phyloP scores from a whole-genome alignment of 37 sponge, comb jelly and placozoan species.

The Chondrosia reniformis region DNA sequence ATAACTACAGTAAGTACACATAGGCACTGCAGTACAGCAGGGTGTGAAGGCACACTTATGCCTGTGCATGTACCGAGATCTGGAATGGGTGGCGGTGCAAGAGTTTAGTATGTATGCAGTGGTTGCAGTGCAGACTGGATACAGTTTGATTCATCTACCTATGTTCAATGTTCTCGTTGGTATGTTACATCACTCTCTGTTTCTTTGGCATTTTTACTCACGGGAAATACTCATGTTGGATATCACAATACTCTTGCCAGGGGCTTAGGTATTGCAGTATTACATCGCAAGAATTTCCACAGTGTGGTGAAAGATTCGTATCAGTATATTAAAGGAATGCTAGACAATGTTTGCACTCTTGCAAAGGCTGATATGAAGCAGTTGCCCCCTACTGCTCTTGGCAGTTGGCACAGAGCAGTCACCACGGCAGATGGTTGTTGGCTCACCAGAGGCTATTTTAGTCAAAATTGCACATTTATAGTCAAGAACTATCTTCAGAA shows the following conservation, averaged over 20 bases:
- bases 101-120: not conserved
- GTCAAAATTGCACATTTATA: slow-evolving; percentile 22
- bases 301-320: not conserved
- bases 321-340: not conserved
- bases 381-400: not conserved
- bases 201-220: slow-evolving; percentile 16
- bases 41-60: not conserved
- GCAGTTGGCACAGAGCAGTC: slow-evolving; percentile 16
- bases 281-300: not conserved
- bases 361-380: slow-evolving; percentile 38
- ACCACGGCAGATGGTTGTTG: slow-evolving; percentile 23
- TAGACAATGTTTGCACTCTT: not conserved
- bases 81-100: slow-evolving; percentile 4
- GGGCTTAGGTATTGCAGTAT: slow-evolving; percentile 10
- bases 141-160: not conserved
- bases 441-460: slow-evolving; percentile 22
- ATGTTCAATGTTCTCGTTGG: not conserved
- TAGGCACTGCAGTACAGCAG: not conserved
- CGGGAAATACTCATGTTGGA: slow-evolving; percentile 1
- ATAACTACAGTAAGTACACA: not conserved
- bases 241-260: not conserved
- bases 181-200: not conserved
- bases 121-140: not conserved
- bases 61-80: not conserved
- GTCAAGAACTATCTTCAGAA: slow-evolving; percentile 21